Evolutionary conservation across 1,140 invertebrate genomes (phyloP), one percentile per base, ranked within the genome.

Genomic region (Diabrotica virgifera): DNA sequence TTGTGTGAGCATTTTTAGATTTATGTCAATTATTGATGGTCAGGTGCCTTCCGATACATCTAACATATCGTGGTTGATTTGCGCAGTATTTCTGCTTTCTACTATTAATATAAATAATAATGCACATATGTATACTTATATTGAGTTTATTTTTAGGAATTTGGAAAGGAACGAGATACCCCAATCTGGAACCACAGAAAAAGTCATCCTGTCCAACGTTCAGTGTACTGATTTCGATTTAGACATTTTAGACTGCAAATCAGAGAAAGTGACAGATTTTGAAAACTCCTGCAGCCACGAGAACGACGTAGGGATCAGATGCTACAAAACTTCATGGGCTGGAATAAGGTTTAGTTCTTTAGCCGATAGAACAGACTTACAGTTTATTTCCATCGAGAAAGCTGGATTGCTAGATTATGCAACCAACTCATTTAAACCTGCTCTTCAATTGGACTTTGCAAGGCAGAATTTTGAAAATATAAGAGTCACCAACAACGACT

Each of bases 361-460:
- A 6, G 90, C 95, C 0, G 90, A 94, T 72, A 83, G 93, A 70
- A 89, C 90, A 50, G 90, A 93, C 71, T 79, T 98, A n/a, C 92
- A 95, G 75, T 94, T 89, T 72, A 85, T 95, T 5, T 91, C 89
- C 6, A 89, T 98, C 59, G 93, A 97, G 80, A 91, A 90, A 79
- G 94, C 96, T 5, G 97, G 97, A 0, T 82, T 99, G 0, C 83
- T 98, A 12, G 97, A 99, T 82, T 97, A 96, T 77, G 87, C 91
- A 0, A 95, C 91, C 0, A 91, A 93, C 78, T 77, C 85, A 5
- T 98, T 98, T 70, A 95, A 93, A 76, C 92, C 93, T 54, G 97
- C 96, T 0, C 79, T 99, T 3, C 95, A 97, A 82, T 92, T 99
- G 63, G 97, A 99, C 80, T 97, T 98, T 79, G 93, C 95, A 59